These are phyloP conservation scores for Apomyelois bistriatella DNA, from an alignment of 2,888 invertebrate species.

Conservation along the genomic window DNA sequence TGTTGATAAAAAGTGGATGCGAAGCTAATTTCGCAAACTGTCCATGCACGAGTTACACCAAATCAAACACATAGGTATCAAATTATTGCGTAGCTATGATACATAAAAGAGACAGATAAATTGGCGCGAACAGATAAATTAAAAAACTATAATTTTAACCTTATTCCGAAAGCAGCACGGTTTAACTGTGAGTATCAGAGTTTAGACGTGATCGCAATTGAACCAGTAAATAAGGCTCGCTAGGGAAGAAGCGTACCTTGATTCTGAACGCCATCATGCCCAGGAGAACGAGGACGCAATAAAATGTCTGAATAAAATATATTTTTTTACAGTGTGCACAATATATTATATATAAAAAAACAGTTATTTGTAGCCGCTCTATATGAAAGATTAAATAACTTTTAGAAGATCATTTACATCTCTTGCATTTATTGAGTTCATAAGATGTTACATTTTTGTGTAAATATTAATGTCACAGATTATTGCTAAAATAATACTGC, in stretches of 20 bases:
- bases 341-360: background rate
- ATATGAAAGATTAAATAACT: too few species aligned
- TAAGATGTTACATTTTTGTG: too few species aligned
- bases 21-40: constrained; percentile 26
- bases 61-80: background rate
- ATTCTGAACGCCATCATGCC: constrained; percentile 17
- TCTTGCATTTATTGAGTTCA: too few species aligned
- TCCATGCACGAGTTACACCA: background rate
- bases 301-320: constrained; percentile 3
- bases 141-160: background rate
- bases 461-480: too few species aligned
- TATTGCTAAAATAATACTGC: too few species aligned
- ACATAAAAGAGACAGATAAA: background rate
- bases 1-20: constrained; percentile 21
- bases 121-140: background rate
- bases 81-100: background rate
- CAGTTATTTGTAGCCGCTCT: background rate
- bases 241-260: constrained; percentile 21
- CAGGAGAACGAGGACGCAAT: background rate
- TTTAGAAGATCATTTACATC: too few species aligned
- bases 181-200: constrained; percentile 2
- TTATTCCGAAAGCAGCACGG: background rate
- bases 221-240: constrained; percentile 30
- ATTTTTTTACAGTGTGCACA: background rate
- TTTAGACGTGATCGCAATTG: constrained; percentile 21